Base-by-base conservation (phyloP, 2,113 vertebrate genomes). In the Pogona vitticeps region DNA sequence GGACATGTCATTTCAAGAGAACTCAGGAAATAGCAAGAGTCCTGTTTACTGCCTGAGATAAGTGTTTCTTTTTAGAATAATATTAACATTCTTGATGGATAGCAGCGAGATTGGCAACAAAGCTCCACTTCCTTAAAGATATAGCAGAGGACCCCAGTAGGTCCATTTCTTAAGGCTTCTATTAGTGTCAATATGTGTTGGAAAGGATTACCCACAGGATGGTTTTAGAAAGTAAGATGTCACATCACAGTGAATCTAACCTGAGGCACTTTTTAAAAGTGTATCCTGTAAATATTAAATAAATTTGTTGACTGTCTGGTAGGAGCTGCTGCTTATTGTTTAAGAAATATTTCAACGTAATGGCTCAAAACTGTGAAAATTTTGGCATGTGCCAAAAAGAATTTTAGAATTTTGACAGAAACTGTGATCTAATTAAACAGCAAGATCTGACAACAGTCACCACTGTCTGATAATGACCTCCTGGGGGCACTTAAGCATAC, bases 391-490 rank as follows among this genome's bases (percentile, higher is more conserved):
- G 96, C 96, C 96, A 96, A 94, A 63, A 96, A 95, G 89, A 95
- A 96, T 96, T 96, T 95, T 92, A 93, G 91, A 96, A 95, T 88
- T 94, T 91, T 88, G 88, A 94, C 92, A 93, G 94, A 96, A 95
- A 89, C 93, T 95, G 95, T 97, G 95, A 96, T 96, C 95, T 97
- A 97, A 97, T 97, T 97, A 97, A 97, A 95, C 93, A 96, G 95
- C 94, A 96, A 95, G 95, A 96, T 94, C 88, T 96, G 96, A 97
- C 95, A 96, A 95, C 89, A 95, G 94, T 95, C 93, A 94, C 93
- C 91, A 91, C 94, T 94, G 89, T 95, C 92, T 94, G 89, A 95
- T 96, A 97, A 96, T 96, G 92, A 95, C 94, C 95, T 96, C 96
- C 94, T 0, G 92, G 93, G 85, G 96, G 95, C 96, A 95, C 93